Percentiles rank a stretch among this genome's conserved stretches.
phyloP scores from a whole-genome alignment of 2,888 invertebrate genomes.

The Caenorhabditis sp. region DNA sequence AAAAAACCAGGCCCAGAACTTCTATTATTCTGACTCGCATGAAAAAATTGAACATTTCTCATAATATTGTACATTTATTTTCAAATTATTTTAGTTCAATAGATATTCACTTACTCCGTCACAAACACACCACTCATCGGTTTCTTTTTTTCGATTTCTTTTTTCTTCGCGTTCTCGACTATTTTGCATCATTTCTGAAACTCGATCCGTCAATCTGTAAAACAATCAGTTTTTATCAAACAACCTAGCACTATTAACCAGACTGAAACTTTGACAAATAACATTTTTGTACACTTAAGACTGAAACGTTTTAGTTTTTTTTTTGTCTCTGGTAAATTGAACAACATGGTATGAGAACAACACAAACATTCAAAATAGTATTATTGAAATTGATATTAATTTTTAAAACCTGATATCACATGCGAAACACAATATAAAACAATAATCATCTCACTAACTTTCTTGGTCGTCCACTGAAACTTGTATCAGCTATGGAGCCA shows the following conservation, averaged over 20 bases:
- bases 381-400: neutral
- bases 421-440: neutral
- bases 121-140: slow-evolving; percentile 65
- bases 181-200: slow-evolving; percentile 35
- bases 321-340: too few species aligned
- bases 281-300: too few species aligned
- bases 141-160: slow-evolving; percentile 34
- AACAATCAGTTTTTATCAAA: neutral
- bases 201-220: slow-evolving; percentile 51
- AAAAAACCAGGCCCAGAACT: too few species aligned
- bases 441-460: slow-evolving; percentile 47
- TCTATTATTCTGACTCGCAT: too few species aligned
- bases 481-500: slow-evolving; percentile 56
- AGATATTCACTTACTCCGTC: slow-evolving; percentile 36
- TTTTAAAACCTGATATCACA: neutral
- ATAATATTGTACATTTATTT: neutral
- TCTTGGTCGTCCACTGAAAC: slow-evolving; percentile 65
- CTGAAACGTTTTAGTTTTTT: too few species aligned
- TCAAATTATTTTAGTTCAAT: neutral
- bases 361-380: neutral
- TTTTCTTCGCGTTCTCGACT: slow-evolving; percentile 34
- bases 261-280: too few species aligned
- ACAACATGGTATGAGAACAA: too few species aligned
- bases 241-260: too few species aligned
- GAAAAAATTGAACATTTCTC: neutral